Conservation (phyloP, 2,797 vertebrate genomes). For the Coreius guichenoti region DNA sequence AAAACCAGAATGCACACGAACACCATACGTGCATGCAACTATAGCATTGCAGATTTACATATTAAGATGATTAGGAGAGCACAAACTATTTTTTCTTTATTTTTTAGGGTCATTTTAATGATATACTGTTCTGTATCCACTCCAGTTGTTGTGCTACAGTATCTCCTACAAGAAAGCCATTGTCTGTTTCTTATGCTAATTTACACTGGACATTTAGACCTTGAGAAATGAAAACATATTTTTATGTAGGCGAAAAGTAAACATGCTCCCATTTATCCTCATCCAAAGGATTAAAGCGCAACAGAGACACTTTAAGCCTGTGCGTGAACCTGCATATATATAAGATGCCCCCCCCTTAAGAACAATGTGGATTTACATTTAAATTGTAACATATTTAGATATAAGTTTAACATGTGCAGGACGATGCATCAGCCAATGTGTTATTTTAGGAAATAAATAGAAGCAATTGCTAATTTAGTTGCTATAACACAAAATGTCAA, state of each 20-base stretch:
- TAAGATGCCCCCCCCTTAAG: too few relatives aligned
- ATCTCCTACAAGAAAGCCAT: background rate
- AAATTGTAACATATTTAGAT: too few relatives aligned
- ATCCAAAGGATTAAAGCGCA: background rate
- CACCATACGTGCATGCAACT: background rate
- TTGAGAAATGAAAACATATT: constrained; percentile 1
- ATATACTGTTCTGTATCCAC: background rate
- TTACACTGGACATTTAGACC: background rate
- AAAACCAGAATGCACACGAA: constrained; percentile 12
- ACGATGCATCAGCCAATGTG: too few relatives aligned
- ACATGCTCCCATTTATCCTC: background rate
- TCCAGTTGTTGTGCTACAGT: background rate
- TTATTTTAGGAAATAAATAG: too few relatives aligned
- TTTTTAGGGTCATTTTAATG: constrained; percentile 5
- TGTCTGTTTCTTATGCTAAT: background rate
- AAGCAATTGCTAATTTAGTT: too few relatives aligned
- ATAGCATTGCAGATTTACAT: constrained; percentile 2
- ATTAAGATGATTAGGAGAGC: background rate
- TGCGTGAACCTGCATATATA: constrained; percentile 3
- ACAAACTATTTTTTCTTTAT: background rate
- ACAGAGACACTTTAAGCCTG: background rate
- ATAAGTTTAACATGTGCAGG: too few relatives aligned
- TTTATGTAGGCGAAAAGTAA: background rate
- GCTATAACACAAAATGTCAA: too few relatives aligned
- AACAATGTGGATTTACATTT: too few relatives aligned